phyloP scores from a whole-genome alignment of 2,888 invertebrate genomes.

The Autographa pulchrina region DNA sequence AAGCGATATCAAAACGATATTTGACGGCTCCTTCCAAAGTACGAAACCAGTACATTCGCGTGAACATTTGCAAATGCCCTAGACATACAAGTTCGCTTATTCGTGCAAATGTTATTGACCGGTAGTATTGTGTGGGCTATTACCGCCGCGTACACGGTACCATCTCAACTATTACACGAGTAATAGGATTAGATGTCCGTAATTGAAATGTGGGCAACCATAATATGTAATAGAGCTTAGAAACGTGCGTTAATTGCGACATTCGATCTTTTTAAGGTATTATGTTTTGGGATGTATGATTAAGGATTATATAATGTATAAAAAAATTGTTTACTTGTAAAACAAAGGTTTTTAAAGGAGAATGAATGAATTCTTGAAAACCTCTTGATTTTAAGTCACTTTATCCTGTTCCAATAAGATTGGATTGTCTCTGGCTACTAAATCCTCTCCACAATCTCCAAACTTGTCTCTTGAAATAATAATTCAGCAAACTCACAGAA shows the following conservation, averaged over 20 bases:
- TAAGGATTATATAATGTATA: neutral
- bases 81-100: neutral
- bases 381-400: too few relatives aligned
- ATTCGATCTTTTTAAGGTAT: slow-evolving; percentile 33
- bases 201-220: slow-evolving; percentile 54
- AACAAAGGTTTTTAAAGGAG: too few relatives aligned
- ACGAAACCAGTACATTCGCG: too few relatives aligned
- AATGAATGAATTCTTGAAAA: too few relatives aligned
- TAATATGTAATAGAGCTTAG: slow-evolving; percentile 38
- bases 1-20: too few relatives aligned
- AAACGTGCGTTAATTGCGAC: slow-evolving; percentile 33
- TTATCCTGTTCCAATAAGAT: too few relatives aligned
- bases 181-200: slow-evolving; percentile 56
- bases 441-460: neutral
- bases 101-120: neutral
- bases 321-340: too few relatives aligned
- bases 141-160: slow-evolving; percentile 38
- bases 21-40: too few relatives aligned
- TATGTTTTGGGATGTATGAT: slow-evolving; percentile 10
- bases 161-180: slow-evolving; percentile 44
- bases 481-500: neutral
- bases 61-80: too few relatives aligned
- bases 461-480: neutral
- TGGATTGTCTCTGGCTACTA: too few relatives aligned
- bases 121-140: slow-evolving; percentile 40